These are phyloP conservation scores for Agrotis exclamationis DNA, from an alignment of 2,888 invertebrate genomes.

Conservation along the genomic window DNA sequence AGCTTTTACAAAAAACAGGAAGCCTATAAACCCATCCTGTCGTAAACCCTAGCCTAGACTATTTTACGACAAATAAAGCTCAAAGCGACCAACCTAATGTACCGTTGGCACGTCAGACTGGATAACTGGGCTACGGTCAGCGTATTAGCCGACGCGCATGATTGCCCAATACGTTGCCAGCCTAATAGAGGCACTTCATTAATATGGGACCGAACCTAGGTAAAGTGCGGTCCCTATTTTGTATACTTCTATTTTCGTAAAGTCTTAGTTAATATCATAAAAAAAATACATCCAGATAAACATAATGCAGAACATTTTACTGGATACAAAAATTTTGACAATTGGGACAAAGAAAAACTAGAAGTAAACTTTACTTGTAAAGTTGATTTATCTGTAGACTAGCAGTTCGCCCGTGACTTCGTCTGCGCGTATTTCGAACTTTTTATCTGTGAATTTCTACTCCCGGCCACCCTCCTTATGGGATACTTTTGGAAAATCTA, in stretches of 20 bases:
- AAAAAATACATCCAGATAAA: constrained; percentile 34
- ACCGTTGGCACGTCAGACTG: constrained; percentile 14
- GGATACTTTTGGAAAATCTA: no score
- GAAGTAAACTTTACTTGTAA: constrained; percentile 3
- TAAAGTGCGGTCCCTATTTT: constrained; percentile 12
- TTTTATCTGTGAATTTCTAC: no score
- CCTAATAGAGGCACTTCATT: constrained; percentile 46
- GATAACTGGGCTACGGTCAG: constrained; percentile 34
- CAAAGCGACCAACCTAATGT: constrained; percentile 37
- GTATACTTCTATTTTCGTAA: constrained; percentile 28
- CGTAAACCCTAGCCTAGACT: constrained; percentile 39
- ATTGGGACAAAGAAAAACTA: constrained; percentile 36
- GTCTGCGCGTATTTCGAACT: no score
- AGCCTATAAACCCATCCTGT: constrained; percentile 40
- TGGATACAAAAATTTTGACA: constrained; percentile 29
- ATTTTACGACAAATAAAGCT: constrained; percentile 52
- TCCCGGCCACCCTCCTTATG: no score
- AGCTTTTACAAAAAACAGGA: constrained; percentile 34
- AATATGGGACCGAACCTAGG: constrained; percentile 21
- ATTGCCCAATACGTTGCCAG: constrained; percentile 39
- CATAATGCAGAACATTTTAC: constrained; percentile 29
- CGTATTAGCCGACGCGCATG: constrained; percentile 46
- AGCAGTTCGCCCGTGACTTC: no score
- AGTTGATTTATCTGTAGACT: constrained; percentile 23
- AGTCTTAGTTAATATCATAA: constrained; percentile 50